Evolutionary conservation across 2,888 invertebrate genomes (phyloP), one percentile per base, ranked within the genome.

Genomic region (Willowsia nigromaculata): DNA sequence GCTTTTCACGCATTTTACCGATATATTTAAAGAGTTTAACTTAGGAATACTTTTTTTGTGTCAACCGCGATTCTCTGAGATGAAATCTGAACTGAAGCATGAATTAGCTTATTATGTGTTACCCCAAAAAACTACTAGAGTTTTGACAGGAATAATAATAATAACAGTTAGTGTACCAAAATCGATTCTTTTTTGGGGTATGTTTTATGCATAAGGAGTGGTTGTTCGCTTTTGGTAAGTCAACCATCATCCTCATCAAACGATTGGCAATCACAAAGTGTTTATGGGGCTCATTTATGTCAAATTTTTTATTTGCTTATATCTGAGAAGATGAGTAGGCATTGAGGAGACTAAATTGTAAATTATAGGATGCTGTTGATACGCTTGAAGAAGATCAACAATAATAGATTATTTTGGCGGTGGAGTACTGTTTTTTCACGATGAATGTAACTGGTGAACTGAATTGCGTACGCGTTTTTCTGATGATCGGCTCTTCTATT

Each of bases 101-200:
- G n/a, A n/a, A n/a, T n/a, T n/a, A n/a, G n/a, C n/a, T n/a, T n/a
- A n/a, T n/a, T n/a, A n/a, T n/a, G n/a, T n/a, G 56, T 22, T 68
- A 71, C 25, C 59, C 84, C 13, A 65, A 62, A 68, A 53, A 56
- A 74, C 25, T 40, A 15, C 15, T 22, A 50, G 9, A 22, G 22
- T 37, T 82, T 59, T 62, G 81, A 82, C 81, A 83, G 68, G 83
- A 43, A 83, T 68, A 78, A 50, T 78, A 78, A 50, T 78, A 83
- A 83, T 56, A 84, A 85, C 85, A 76, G 85, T 85, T 85, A 85
- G 76, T 25, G 47, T 62, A 85, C 85, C 85, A 62, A 85, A 85
- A 85, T n/a, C n/a, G n/a, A 78, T 85, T 76, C 71, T 74, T 84
- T 84, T 15, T 56, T 50, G 25, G 56, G 65, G 59, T 62, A 78